Base-by-base conservation (phyloP, 1,140 invertebrate species). In the Heliconius himera region DNA sequence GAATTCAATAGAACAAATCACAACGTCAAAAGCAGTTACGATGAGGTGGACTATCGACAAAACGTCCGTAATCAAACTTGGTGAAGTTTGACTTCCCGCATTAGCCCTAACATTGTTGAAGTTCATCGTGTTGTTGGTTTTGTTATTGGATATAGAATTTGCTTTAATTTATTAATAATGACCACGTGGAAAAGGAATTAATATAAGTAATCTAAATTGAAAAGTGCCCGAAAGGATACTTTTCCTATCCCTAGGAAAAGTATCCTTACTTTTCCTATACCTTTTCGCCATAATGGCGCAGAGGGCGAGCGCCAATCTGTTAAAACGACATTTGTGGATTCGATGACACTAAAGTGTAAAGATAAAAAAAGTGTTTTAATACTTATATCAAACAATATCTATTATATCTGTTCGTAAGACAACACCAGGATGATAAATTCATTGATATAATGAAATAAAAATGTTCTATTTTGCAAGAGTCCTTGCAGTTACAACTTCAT, bases 61-160 rank as follows among this genome's bases (percentile, higher is more conserved):
- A 89, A 87, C 85, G 82, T 84, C 83, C 81, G 84, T 84, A 88
- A 89, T 87, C 84, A 83, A 87, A 89, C 82, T 87, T 88, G 26
- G 26, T 26, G 26, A 26, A 26, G 26, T 26, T 26, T 26, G 26
- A 84, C 85, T 80, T 77, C 77, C 73, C 78, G 80, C 66, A 74
- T 80, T 79, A 80, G 76, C 66, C 70, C 78, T 75, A 70, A 79
- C 79, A 81, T 82, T 78, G 82, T 85, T 83, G 82, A 76, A 76
- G 38, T 41, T 46, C 46, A 70, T 46, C 33, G 46, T 29, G 76
- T 46, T 71, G 72, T 78, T 54, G 72, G 70, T 73, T 60, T 73
- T 73, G 76, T 36, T 56, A 73, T 78, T 29, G 60, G 11, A 66
- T 66, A 66, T 66, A 29, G 60, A n/a, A 29, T 66, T 66, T 66